Base-by-base conservation (phyloP, 2,888 invertebrate species). In the Trichogramma dendrolimi region DNA sequence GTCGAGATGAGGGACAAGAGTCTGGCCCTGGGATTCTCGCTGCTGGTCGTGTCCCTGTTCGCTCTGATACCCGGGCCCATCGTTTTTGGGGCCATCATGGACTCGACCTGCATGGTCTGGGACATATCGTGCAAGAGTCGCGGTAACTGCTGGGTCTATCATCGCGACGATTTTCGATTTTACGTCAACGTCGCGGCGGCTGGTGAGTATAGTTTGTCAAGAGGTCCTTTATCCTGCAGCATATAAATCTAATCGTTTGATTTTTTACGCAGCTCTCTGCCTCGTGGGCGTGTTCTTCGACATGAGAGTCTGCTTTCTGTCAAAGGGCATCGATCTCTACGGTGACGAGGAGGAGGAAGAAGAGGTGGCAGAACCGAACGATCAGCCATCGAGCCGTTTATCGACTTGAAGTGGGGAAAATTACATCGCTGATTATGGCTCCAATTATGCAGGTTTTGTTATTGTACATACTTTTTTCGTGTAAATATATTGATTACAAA, bases 21-120 rank as follows among this genome's bases (percentile, higher is more conserved):
- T 8, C 83, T 87, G 69, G 85, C 86, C 0, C 85, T 86, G 72
- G 87, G 87, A 4, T 76, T 87, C 41, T 81, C 84, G 0, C 78
- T 86, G 1, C 84, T 86, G 78, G 78, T 86, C 72, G 75, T 86
- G 57, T 86, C 86, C 55, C 69, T 87, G 39, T 83, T 86, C 69
- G 86, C 85, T 4, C 80, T 87, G 62, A 86, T 88, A 63, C 89
- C 89, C 0, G 87, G 86, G 5, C 88, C 89, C 0, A 86, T 89
- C 61, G 77, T 89, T 53, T 85, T 83, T 67, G 89, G 89, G 1
- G 82, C 84, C 10, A 82, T 88, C 54, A 86, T 81, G 70, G 88
- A 89, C 73, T 82, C 83, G 10, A 83, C 87, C 1, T 89, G 88
- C 67, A 71, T 86, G 49, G 82, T 87, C 40, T 89, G 88, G 88